Evolutionary conservation across 2,797 vertebrate genomes (phyloP).

Genomic region (Characodon lateralis): DNA sequence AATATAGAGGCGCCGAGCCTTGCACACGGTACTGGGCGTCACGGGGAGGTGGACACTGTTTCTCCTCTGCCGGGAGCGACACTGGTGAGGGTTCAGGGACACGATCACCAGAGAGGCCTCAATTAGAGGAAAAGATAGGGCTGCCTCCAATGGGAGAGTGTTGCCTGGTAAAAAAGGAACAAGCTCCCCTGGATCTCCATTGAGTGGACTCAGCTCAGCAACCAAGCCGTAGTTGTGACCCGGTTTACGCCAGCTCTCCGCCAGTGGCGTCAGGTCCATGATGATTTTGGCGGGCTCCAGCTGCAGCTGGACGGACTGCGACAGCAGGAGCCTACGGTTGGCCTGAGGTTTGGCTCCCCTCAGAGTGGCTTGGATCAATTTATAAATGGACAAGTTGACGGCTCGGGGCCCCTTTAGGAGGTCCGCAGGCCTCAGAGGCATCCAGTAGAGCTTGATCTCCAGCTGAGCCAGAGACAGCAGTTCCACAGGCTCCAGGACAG

Average conservation of each 20-base stretch:
- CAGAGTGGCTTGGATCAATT: conserved; percentile 59
- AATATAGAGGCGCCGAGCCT: conserved; percentile 87
- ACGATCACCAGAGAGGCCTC: conserved; percentile 85
- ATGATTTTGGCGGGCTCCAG: conserved; percentile 72
- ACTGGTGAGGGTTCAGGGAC: conserved; percentile 84
- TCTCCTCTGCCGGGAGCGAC: conserved; percentile 72
- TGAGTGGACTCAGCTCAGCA: conserved; percentile 73
- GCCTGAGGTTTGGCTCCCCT: conserved; percentile 61
- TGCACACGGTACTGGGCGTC: conserved; percentile 83
- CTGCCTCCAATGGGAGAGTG: conserved; percentile 5
- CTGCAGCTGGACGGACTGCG: conserved; percentile 76
- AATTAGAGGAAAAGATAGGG: conserved; percentile 55
- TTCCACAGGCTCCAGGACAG: conserved; percentile 86
- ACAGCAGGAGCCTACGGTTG: conserved; percentile 77
- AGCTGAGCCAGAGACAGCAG: conserved; percentile 85
- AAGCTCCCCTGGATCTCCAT: neutral
- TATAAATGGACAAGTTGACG: conserved; percentile 82
- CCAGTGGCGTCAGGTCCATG: conserved; percentile 82
- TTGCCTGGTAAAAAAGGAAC: conserved; percentile 28
- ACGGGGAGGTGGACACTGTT: conserved; percentile 58
- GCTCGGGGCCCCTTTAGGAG: conserved; percentile 43
- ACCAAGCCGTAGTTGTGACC: conserved; percentile 78
- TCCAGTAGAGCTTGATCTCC: conserved; percentile 82
- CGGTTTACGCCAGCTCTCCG: conserved; percentile 64
- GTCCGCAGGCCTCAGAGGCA: conserved; percentile 40